A percentile compares a stretch with the other conserved stretches of the same genome.
phyloP scores from a whole-genome alignment of 1,140 invertebrate genomes.

The Hypothenemus hampei region DNA sequence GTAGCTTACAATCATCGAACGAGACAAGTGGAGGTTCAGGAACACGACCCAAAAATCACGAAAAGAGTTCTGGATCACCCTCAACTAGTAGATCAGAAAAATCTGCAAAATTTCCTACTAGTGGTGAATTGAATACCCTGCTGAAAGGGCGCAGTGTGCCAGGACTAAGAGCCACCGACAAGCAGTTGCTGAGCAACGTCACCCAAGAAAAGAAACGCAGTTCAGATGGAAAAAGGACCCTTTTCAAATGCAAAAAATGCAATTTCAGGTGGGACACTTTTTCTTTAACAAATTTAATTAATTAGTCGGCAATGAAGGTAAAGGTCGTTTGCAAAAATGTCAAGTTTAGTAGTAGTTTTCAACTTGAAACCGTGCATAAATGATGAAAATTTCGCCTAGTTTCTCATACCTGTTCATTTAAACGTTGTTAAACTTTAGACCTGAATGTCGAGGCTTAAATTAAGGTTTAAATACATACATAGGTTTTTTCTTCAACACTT shows the following conservation, averaged over 20 bases:
- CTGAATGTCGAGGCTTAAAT: no score
- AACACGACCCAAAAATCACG: conserved; percentile 37
- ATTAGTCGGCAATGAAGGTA: no score
- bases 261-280: conserved; percentile 62
- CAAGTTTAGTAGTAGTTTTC: no score
- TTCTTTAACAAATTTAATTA: no score
- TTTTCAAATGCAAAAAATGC: conserved; percentile 81
- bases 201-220: conserved; percentile 35
- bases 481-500: no score
- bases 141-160: conserved; percentile 34
- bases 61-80: conserved; percentile 25
- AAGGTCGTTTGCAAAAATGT: no score
- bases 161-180: conserved; percentile 38
- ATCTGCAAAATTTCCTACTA: conserved; percentile 43
- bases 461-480: no score
- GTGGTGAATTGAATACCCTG: conserved; percentile 40
- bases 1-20: conserved; percentile 35
- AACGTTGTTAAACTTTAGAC: no score
- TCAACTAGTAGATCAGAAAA: conserved; percentile 48
- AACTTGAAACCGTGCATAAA: no score
- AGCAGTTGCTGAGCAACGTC: conserved; percentile 29
- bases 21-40: conserved; percentile 44
- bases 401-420: no score
- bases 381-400: no score
- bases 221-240: conserved; percentile 52